Percentiles rank a stretch among this genome's conserved stretches.
phyloP scores from a whole-genome alignment of 1,140 invertebrate genomes.

The Epicauta chinensis region DNA sequence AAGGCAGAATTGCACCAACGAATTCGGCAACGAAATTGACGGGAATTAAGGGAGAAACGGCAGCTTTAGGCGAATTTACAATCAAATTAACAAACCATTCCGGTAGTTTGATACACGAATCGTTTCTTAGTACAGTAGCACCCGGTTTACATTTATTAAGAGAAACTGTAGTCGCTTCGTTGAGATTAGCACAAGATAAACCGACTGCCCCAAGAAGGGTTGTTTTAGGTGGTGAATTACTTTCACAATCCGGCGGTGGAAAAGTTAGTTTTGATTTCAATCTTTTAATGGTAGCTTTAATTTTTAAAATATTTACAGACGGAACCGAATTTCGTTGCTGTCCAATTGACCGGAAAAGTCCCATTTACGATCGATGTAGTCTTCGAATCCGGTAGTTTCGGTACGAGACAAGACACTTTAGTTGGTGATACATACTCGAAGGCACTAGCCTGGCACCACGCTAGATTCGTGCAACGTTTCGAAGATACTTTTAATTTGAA shows the following conservation, averaged over 20 bases:
- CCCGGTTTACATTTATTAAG: conserved; percentile 69
- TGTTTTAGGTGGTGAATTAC: conserved; percentile 55
- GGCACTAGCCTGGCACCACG: conserved; percentile 53
- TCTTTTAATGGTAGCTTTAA: background rate
- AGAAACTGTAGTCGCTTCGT: conserved; percentile 66
- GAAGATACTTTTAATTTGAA: conserved; percentile 63
- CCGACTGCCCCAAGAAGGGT: conserved; percentile 52
- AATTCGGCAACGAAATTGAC: conserved; percentile 52
- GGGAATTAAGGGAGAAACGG: conserved; percentile 70
- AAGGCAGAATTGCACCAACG: conserved; percentile 53
- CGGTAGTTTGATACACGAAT: conserved; percentile 61
- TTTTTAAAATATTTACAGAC: conserved; percentile 32
- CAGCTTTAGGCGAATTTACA: conserved; percentile 71
- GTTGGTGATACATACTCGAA: conserved; percentile 57
- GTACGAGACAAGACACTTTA: conserved; percentile 49
- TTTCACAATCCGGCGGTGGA: conserved; percentile 45
- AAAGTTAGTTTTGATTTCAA: conserved; percentile 34
- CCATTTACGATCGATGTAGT: conserved; percentile 81
- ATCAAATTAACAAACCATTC: conserved; percentile 45
- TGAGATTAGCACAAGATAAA: conserved; percentile 53
- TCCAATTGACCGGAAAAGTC: conserved; percentile 69
- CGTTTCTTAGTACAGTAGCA: conserved; percentile 64
- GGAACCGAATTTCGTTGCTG: conserved; percentile 76
- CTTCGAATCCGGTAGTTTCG: conserved; percentile 70
- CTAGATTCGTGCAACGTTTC: conserved; percentile 61